Base-by-base conservation (phyloP, 2,113 vertebrate species). In the Limanda limanda region DNA sequence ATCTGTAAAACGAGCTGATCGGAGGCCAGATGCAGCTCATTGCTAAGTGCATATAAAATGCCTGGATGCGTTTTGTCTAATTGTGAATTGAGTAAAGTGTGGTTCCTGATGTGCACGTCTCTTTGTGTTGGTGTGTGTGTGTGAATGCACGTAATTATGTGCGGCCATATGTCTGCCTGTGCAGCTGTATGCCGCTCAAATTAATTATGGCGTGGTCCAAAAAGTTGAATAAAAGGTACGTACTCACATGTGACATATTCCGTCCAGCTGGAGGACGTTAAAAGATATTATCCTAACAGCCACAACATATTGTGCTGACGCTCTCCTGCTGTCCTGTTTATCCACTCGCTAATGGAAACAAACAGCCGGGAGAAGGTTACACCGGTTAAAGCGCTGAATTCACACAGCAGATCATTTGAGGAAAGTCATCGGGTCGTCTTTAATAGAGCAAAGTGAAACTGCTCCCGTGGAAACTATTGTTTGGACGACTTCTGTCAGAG, bases 381-480 rank as follows among this genome's bases (percentile, higher is more conserved):
- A 67, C 21, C 8, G 40, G 27, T 61, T 65, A 11, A 61, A 74
- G 59, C 21, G 2, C 24, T 9, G 54, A 68, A 74, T 61, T 64
- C 37, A 65, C 59, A 31, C 56, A 66, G 54, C 17, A 54, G 24
- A 78, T 83, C 82, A 85, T 83, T 13, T 78, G 71, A 52, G 27
- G 23, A 42, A 15, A 15, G 62, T 68, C 57, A 20, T 60, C 83
- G 75, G 55, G 1, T 56, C 1, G 31, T 85, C 76, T 86, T 66
- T 35, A 70, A 78, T 80, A 66, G n/a, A 68, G 79, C 24, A 54
- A 47, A 72, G 47, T 64, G 24, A 60, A 76, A 84, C 27, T 64
- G 63, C 79, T 90, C 14, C 51, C 31, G 24, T 14, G n/a, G 54
- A 75, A 86, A 78, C 79, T 9, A 55, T 1, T 78, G 78, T 89